phyloP scores from a whole-genome alignment of 1,140 invertebrate species.

The Temnothorax nylanderi region DNA sequence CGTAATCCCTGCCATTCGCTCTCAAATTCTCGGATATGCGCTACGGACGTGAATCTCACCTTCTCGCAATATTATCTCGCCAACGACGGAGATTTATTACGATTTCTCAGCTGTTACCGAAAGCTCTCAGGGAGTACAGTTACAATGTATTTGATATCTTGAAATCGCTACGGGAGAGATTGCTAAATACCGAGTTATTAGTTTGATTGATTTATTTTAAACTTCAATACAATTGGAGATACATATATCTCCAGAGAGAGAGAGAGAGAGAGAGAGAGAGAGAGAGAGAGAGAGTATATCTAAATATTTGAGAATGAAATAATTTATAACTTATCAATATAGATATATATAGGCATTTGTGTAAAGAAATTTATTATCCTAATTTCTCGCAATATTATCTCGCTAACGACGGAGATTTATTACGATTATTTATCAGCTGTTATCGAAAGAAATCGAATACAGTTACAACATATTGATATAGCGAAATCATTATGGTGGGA shows the following conservation, averaged over 20 bases:
- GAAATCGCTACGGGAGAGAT: background rate
- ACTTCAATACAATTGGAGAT: background rate
- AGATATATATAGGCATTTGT: background rate
- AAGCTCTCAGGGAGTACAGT: background rate
- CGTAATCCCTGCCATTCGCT: slow-evolving; percentile 56
- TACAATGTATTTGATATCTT: background rate
- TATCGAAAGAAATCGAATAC: background rate
- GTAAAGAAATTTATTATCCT: slow-evolving; percentile 1
- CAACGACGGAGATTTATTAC: slow-evolving; percentile 52
- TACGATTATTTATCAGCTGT: slow-evolving; percentile 18
- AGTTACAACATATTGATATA: background rate
- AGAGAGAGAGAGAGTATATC: too few species aligned
- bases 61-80: slow-evolving; percentile 57
- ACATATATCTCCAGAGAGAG: background rate
- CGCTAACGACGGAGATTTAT: slow-evolving; percentile 40
- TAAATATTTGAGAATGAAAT: too few species aligned
- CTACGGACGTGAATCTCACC: slow-evolving; percentile 45
- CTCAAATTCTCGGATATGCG: slow-evolving; percentile 64
- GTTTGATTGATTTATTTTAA: background rate
- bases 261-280: too few species aligned
- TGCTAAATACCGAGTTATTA: background rate
- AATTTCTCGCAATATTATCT: slow-evolving; percentile 52
- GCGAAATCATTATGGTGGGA: background rate
- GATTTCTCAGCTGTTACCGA: slow-evolving; percentile 26
- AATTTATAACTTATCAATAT: background rate